These are phyloP conservation scores for Atrichornis clamosus DNA, from an alignment of 2,113 vertebrate genomes.

Conservation along the genomic window DNA sequence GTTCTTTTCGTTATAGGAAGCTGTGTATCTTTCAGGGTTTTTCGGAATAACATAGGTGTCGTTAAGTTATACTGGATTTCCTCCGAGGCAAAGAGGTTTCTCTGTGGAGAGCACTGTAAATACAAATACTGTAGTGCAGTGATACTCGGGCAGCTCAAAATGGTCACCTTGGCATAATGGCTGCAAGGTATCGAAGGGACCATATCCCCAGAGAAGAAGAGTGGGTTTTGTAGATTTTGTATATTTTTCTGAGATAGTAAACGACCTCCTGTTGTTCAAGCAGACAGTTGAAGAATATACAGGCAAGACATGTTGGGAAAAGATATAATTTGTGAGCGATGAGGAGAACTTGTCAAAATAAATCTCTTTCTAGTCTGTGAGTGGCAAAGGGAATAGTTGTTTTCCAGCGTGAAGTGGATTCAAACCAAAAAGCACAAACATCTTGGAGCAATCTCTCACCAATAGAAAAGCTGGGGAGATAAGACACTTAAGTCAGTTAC, in stretches of 20 bases:
- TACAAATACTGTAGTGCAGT: neutral
- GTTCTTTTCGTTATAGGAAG: neutral
- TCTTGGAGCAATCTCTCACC: neutral
- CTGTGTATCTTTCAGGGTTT: neutral
- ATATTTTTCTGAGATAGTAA: neutral
- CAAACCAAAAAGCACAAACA: neutral
- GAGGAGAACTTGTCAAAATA: conserved; percentile 12
- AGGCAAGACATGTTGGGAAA: neutral
- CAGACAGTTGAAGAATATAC: neutral
- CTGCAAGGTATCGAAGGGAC: neutral
- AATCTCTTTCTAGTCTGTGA: neutral
- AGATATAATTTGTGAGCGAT: neutral
- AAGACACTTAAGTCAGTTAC: neutral
- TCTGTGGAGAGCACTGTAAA: neutral
- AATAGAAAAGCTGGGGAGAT: neutral
- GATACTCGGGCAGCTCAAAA: neutral
- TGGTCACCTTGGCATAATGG: neutral
- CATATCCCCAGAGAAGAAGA: neutral
- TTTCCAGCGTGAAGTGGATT: neutral
- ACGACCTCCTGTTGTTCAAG: neutral
- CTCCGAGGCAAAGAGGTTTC: neutral
- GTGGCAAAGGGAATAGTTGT: neutral
- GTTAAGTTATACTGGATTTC: neutral
- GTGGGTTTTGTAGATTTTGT: neutral
- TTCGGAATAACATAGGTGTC: neutral